Conservation (phyloP, 1,140 invertebrate species). For the Reticulitermes speratus region DNA sequence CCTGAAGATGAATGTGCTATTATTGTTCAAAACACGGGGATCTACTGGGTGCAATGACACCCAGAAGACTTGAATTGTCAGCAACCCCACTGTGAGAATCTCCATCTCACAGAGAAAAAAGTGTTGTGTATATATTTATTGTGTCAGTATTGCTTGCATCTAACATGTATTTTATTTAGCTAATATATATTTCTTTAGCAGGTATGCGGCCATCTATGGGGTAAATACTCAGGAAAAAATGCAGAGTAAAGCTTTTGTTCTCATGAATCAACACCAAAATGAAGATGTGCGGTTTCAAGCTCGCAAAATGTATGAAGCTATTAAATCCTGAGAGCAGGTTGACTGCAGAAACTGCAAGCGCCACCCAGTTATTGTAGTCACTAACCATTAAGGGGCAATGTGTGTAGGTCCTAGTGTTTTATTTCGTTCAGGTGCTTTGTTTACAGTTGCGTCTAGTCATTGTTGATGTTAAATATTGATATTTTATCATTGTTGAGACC, state of each 20-base stretch:
- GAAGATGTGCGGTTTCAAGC: conserved; percentile 48
- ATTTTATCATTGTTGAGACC: not conserved
- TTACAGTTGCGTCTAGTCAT: conserved; percentile 9
- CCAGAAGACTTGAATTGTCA: too few species aligned
- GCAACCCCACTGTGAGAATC: too few species aligned
- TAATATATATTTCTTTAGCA: conserved; percentile 38
- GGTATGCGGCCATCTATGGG: conserved; percentile 55
- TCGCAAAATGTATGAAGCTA: conserved; percentile 33
- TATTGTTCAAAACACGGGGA: too few species aligned
- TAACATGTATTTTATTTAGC: not conserved
- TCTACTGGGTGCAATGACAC: too few species aligned
- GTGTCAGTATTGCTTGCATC: too few species aligned
- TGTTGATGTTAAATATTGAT: conserved; percentile 3
- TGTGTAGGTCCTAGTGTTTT: not conserved
- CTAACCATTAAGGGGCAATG: conserved; percentile 23
- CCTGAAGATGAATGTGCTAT: too few species aligned
- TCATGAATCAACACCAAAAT: conserved; percentile 52
- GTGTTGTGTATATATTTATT: too few species aligned
- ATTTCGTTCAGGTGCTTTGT: not conserved
- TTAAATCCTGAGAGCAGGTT: conserved; percentile 33
- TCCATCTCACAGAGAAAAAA: too few species aligned
- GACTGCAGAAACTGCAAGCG: conserved; percentile 2
- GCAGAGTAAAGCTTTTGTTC: conserved; percentile 50
- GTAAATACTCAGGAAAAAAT: conserved; percentile 49
- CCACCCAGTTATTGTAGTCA: conserved; percentile 31